phyloP scores from a whole-genome alignment of 2,888 invertebrate genomes.

The Catocala nupta region DNA sequence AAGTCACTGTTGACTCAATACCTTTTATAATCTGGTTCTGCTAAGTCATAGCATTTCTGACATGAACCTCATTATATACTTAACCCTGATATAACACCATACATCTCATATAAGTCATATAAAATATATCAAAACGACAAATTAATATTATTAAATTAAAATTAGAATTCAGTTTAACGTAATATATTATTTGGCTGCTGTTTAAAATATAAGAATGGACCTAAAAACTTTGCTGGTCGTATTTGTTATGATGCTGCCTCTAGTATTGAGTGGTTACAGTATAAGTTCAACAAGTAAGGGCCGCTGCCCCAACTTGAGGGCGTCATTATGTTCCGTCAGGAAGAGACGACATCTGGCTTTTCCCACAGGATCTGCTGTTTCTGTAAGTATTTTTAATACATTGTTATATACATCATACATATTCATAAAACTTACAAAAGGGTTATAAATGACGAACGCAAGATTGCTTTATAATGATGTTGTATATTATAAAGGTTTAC shows the following conservation, averaged over 20 bases:
- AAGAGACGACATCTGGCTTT: slow-evolving; percentile 63
- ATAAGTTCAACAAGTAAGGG: slow-evolving; percentile 25
- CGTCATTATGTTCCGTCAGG: slow-evolving; percentile 50
- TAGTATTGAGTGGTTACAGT: slow-evolving; percentile 18
- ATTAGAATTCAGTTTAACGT: neutral
- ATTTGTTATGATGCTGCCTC: slow-evolving; percentile 19
- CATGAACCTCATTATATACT: too few relatives aligned
- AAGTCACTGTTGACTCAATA: neutral
- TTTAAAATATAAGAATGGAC: slow-evolving; percentile 14
- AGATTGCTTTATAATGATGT: too few relatives aligned
- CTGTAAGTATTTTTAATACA: slow-evolving; percentile 49
- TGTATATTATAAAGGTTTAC: too few relatives aligned
- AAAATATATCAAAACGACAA: neutral
- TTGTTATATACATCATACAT: neutral
- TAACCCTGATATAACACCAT: too few relatives aligned
- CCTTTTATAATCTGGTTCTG: too few relatives aligned
- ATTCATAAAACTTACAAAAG: too few relatives aligned
- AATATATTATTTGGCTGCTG: too few relatives aligned
- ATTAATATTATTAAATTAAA: neutral
- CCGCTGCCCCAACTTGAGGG: slow-evolving; percentile 59
- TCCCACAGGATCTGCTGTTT: slow-evolving; percentile 55
- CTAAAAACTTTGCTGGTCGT: slow-evolving; percentile 8
- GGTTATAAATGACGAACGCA: too few relatives aligned
- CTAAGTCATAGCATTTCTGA: too few relatives aligned
- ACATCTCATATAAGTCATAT: too few relatives aligned